Conservation (phyloP, 2,888 invertebrate species). For the Callimorpha dominula region DNA sequence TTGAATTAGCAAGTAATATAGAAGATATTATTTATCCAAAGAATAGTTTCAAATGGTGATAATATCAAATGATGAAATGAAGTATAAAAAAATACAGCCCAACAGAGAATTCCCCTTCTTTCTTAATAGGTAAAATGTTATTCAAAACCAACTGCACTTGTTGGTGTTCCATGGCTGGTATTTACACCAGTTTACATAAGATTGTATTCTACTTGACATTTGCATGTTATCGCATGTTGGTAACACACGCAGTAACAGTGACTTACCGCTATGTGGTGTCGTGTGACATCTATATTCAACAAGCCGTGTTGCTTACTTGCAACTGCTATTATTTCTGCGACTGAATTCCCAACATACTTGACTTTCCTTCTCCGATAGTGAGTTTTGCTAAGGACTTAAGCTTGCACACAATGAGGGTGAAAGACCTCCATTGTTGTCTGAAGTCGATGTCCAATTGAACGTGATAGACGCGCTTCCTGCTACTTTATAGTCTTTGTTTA, state of each 20-base stretch:
- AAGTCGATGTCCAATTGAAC: background rate
- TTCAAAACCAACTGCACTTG: background rate
- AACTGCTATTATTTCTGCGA: background rate
- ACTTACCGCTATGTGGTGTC: constrained; percentile 40
- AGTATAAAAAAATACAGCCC: no score
- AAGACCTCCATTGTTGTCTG: background rate
- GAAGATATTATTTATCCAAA: background rate
- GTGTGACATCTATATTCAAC: constrained; percentile 6
- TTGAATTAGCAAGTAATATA: no score
- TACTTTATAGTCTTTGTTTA: background rate
- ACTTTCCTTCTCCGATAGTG: background rate
- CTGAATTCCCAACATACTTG: background rate
- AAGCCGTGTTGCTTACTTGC: constrained; percentile 2
- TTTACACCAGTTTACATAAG: constrained; percentile 21
- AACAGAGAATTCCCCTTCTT: no score
- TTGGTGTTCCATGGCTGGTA: background rate
- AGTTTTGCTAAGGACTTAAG: background rate
- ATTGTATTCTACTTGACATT: constrained; percentile 23
- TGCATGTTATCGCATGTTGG: constrained; percentile 34
- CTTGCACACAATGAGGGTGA: background rate
- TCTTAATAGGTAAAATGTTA: background rate
- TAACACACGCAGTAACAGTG: constrained; percentile 39
- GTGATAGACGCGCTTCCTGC: background rate
- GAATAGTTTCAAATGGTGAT: no score
- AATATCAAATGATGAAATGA: no score